Evolutionary conservation across 2,113 vertebrate species (phyloP).

Genomic region (Larimichthys polyactis): DNA sequence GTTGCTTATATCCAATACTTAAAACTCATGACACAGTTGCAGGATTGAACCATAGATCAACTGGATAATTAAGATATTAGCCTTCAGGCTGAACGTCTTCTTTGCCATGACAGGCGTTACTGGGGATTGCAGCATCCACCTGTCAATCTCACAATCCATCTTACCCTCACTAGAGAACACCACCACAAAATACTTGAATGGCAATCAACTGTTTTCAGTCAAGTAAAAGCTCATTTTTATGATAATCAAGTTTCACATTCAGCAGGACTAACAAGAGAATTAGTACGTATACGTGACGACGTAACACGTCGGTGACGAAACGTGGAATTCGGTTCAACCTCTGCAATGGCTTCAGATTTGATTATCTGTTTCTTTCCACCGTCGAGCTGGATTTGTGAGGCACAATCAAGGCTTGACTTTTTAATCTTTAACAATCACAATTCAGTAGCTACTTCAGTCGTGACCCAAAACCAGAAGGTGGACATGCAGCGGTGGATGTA

Average conservation of each 20-base stretch:
- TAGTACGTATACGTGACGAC: background rate
- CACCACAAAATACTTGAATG: no score
- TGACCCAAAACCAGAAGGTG: background rate
- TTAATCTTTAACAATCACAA: background rate
- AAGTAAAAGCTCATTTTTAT: background rate
- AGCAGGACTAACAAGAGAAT: no score
- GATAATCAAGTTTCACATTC: background rate
- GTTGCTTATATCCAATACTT: no score
- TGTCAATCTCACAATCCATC: no score
- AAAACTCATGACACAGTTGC: no score
- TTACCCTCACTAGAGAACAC: no score
- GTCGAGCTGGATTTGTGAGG: background rate
- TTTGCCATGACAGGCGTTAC: no score
- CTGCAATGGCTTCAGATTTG: no score
- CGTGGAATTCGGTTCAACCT: background rate
- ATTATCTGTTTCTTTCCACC: background rate
- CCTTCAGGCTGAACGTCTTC: no score
- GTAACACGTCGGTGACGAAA: background rate
- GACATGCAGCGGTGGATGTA: background rate
- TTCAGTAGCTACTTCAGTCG: background rate
- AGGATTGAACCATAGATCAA: background rate
- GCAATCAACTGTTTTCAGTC: background rate
- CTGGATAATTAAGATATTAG: background rate
- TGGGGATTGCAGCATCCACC: no score
- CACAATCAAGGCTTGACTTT: background rate